Evolutionary conservation across 2,888 invertebrate genomes (phyloP).

Genomic region (Homarus gammarus): DNA sequence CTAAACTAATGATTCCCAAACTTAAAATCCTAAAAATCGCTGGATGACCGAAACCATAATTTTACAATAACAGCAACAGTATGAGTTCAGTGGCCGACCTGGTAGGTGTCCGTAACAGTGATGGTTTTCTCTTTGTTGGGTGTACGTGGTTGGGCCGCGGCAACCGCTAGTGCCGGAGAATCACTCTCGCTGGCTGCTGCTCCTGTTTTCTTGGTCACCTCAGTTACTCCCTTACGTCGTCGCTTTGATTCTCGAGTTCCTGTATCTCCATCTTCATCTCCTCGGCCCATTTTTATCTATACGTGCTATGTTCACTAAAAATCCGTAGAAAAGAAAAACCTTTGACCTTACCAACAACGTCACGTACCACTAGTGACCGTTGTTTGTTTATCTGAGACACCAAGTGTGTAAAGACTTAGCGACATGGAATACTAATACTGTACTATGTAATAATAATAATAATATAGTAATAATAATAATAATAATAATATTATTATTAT

Average conservation of each 20-base stretch:
- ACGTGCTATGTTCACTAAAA: too few species aligned
- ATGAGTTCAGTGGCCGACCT: conserved; percentile 1
- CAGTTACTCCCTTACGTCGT: conserved; percentile 12
- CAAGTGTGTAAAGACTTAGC: neutral
- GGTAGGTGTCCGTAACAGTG: conserved; percentile 4
- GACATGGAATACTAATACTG: too few species aligned
- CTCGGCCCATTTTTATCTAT: conserved; percentile 11
- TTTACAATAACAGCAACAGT: too few species aligned
- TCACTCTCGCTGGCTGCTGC: neutral
- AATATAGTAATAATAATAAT: too few species aligned
- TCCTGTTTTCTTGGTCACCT: neutral
- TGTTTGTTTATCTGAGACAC: neutral
- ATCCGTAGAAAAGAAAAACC: neutral
- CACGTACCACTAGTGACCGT: neutral
- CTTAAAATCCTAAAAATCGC: too few species aligned
- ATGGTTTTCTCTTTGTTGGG: neutral
- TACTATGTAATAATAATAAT: too few species aligned
- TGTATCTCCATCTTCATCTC: conserved; percentile 16
- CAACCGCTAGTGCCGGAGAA: neutral
- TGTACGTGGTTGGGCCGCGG: neutral
- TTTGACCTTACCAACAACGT: neutral
- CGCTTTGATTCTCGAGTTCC: conserved; percentile 37
- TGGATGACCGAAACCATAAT: too few species aligned
- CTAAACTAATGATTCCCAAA: too few species aligned
- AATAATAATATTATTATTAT: too few species aligned